Evolutionary conservation across 1,140 invertebrate species (phyloP), one percentile per base, ranked within the genome.

Genomic region (Heliconius hermathena): DNA sequence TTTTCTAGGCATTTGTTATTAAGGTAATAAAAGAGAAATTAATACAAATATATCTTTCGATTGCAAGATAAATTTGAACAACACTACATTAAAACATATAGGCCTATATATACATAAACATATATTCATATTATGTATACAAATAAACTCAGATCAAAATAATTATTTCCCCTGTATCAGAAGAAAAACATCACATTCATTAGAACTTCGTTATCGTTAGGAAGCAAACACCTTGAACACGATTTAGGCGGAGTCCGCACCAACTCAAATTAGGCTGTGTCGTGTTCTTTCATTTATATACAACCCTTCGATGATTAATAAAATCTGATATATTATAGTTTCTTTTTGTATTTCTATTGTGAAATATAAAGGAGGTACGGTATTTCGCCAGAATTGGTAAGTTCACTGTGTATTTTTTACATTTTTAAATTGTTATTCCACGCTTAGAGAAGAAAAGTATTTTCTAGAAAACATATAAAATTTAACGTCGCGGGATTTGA

Each of bases 151-250:
- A 46, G 8, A 73, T 73, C 22, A 66, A 66, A 66, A 66, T 66
- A 66, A 66, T 66, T 66, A 66, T 66, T 66, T 66, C 22, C 11
- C 57, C 3, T 66, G 57, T 66, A 66, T 13, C 57, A 66, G 57
- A 66, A 66, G 22, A 26, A 66, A 26, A 66, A 66, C 22, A 66
- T 66, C 22, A 66, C 57, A 66, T 66, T 66, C 57, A 66, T 66
- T 66, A 66, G 57, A 29, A n/a, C 8, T 66, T 66, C 57, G 57
- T 26, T 66, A 66, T 66, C 57, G 57, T 66, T 66, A 2, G 36
- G 26, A 76, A 76, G 57, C 20, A 18, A 98, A 94, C 79, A 98
- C 96, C 97, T 98, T 92, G 38, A 76, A 79, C 79, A 81, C 71
- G 74, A 72, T 71, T 74, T 20, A 46, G 80, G 80, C 26, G 79